Evolutionary conservation across 2,888 invertebrate genomes (phyloP), one percentile per base, ranked within the genome.

Genomic region (Heliconius charithonia): DNA sequence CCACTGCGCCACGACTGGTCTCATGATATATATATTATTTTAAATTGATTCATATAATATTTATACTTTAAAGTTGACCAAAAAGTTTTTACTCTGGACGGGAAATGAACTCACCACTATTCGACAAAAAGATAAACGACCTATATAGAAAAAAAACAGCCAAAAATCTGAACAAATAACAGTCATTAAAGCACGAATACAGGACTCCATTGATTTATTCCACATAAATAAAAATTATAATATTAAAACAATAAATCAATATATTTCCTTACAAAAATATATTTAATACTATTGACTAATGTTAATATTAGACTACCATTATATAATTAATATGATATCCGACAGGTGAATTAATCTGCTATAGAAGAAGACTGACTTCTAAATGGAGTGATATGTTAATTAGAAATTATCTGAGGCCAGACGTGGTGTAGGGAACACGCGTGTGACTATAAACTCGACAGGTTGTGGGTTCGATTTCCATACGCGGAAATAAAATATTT

Each of bases 191-290:
- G 22, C 66, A 66, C 0, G 3, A 22, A n/a, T 59, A 59, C 59
- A 66, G 7, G 10, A n/a, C 22, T 37, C 19, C 10, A 12, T 41
- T 41, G 3, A 41, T 69, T 41, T 41, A 69, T 69, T 41, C 41
- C 25, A n/a, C 10, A 32, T 10, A 22, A 66, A 66, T 12, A 37
- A 67, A n/a, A 67, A 67, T 67, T 67, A 67, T 67, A 37, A 67
- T 67, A 67, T n/a, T 67, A 10, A 37, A 13, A 12, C 37, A 67
- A 67, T 67, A 67, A 41, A 67, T 67, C 67, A 67, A n/a, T 67
- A 10, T 22, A 67, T 25, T 67, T 41, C 37, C 67, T 67, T 37
- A 37, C 16, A 37, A 41, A 16, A 45, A 45, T 16, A 16, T 13
- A 66, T 67, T 4, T 67, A 6, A 41, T 67, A 37, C 13, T 67